These are phyloP conservation scores for Drosophila cracens DNA, from an alignment of 2,888 invertebrate genomes.

Conservation along the genomic window DNA sequence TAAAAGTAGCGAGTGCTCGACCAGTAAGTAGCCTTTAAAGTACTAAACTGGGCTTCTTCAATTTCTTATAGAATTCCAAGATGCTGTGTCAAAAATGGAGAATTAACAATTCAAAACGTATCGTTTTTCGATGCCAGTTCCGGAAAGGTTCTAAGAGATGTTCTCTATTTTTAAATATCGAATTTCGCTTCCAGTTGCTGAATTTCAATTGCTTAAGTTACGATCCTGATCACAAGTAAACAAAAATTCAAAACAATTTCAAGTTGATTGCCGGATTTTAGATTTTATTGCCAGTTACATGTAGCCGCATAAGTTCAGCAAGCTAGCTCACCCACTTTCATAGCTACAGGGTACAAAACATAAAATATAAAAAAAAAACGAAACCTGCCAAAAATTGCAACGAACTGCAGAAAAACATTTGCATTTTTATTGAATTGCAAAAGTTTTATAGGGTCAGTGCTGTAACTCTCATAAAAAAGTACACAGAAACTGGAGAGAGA, in stretches of 20 bases:
- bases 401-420: conserved; percentile 65
- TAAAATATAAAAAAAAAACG: conserved; percentile 30
- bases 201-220: neutral
- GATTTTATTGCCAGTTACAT: neutral
- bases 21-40: neutral
- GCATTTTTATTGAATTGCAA: conserved; percentile 80
- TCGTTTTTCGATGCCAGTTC: neutral
- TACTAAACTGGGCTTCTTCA: neutral
- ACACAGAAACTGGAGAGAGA: neutral
- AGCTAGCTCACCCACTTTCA: neutral
- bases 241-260: neutral
- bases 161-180: too few species aligned
- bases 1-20: neutral
- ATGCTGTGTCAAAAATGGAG: neutral
- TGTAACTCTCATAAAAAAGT: conserved; percentile 21
- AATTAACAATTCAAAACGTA: too few species aligned
- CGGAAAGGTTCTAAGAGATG: neutral
- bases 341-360: conserved; percentile 17
- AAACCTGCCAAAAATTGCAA: conserved; percentile 59
- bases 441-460: conserved; percentile 68
- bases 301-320: neutral
- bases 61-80: neutral
- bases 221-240: neutral
- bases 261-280: neutral
- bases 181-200: neutral